Percentiles rank a stretch among this genome's conserved stretches.
Conservation (phyloP, 2,113 vertebrate genomes). For the Ginglymostoma cirratum region DNA sequence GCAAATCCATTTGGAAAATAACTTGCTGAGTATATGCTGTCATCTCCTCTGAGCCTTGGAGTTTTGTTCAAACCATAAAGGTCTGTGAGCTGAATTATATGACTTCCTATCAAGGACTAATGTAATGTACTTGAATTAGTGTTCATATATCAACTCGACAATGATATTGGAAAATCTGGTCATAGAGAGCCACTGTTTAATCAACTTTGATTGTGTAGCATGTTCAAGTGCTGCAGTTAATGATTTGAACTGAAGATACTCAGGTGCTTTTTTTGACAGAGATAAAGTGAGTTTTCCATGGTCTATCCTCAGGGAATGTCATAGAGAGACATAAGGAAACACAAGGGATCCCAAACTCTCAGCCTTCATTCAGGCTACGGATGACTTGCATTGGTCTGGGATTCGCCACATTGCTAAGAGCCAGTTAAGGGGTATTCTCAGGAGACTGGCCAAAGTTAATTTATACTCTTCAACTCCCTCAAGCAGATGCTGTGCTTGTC, state of each 20-base stretch:
- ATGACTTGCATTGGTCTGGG: not conserved
- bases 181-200: not conserved
- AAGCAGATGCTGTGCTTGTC: constrained; percentile 5
- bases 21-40: not conserved
- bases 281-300: not conserved
- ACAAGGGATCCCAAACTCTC: not conserved
- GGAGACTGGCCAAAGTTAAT: not conserved
- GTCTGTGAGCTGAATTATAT: not conserved
- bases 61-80: not conserved
- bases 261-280: not conserved
- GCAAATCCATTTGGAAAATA: not conserved
- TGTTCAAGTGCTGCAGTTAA: not conserved
- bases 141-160: not conserved
- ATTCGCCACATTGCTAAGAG: not conserved
- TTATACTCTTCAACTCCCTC: constrained; percentile 7
- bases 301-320: not conserved
- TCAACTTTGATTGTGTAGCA: not conserved
- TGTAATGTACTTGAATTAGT: not conserved
- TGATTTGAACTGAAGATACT: not conserved
- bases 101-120: not conserved
- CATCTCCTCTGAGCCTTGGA: not conserved
- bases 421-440: not conserved
- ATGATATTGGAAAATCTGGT: not conserved
- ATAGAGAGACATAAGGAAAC: too few relatives aligned
- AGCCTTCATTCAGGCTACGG: not conserved